These are phyloP conservation scores for Chitala chitala DNA, from an alignment of 2,113 vertebrate genomes.

Conservation along the genomic window DNA sequence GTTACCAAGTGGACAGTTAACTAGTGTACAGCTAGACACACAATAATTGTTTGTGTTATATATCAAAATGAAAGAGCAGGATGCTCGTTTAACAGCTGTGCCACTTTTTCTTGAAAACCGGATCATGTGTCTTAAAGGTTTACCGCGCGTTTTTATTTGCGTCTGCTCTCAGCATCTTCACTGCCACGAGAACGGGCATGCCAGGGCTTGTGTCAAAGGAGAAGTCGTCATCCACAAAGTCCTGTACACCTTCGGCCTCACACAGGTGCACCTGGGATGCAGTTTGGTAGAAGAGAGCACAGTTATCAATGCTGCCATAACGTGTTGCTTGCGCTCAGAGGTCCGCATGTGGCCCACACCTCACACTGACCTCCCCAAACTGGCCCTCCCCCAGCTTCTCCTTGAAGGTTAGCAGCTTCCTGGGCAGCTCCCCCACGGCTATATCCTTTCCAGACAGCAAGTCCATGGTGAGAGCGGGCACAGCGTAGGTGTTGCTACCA, in stretches of 20 bases:
- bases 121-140: too few species aligned
- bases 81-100: neutral
- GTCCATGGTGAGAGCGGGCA: conserved; percentile 92
- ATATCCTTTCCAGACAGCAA: conserved; percentile 88
- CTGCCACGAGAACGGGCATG: conserved; percentile 78
- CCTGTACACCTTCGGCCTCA: conserved; percentile 91
- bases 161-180: conserved; percentile 95
- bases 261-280: conserved; percentile 84
- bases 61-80: neutral
- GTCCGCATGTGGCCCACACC: neutral
- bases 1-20: neutral
- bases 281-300: neutral
- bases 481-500: conserved; percentile 89
- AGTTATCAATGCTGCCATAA: neutral
- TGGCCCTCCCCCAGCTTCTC: conserved; percentile 97
- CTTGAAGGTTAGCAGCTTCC: conserved; percentile 86
- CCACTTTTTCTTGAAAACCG: too few species aligned
- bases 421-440: conserved; percentile 84
- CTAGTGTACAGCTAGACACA: too few species aligned
- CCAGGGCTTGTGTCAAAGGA: conserved; percentile 67
- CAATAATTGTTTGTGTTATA: neutral
- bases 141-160: conserved; percentile 97
- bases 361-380: conserved; percentile 83
- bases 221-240: conserved; percentile 82
- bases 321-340: neutral